Base-by-base conservation (phyloP, 1,140 invertebrate genomes). In the Drosophila kanapiae region DNA sequence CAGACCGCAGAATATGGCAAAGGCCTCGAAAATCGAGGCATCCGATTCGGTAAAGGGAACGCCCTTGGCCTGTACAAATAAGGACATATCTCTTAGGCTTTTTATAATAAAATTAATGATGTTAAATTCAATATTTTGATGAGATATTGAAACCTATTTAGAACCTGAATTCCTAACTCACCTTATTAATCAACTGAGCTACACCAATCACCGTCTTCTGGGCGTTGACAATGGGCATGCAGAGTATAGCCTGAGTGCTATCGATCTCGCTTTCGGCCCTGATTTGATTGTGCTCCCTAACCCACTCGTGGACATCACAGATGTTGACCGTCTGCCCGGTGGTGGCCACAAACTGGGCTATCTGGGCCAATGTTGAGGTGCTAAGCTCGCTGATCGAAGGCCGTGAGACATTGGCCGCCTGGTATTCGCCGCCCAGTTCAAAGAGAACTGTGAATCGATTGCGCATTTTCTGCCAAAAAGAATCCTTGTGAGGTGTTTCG, bases 1-100 rank as follows among this genome's bases (percentile, higher is more conserved):
- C 48, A 99, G 94, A 6, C 98, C 98, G 92, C 98, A 99, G 93
- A 99, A 99, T 69, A 99, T 99, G 35, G 98, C 98, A 93, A 99
- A 99, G 3, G 98, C 98, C 94, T 99, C 97, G 88, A 98, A 98
- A 83, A 97, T 96, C 2, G 97, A 97, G 31, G 98, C 96, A 93
- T 98, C 97, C 18, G 96, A 96, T 61, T 98, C 97, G 11, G 96
- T 97, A 84, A 98, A 98, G 18, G 97, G 96, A 33, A 95, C 95
- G 0, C 96, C 96, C 87, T 97, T 98, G 95, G 96, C 87, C 96
- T 97, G 40, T 5, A 18, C 0, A 51, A 1, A 18, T 13, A 1
- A 10, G 6, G 0, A 10, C 13, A 23, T 5, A n/a, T 4, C 7
- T 7, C 4, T 6, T 3, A 16, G 4, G 4, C 6, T 29, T 29